Conservation (phyloP, 2,113 vertebrate genomes). For the Osmerus mordax region DNA sequence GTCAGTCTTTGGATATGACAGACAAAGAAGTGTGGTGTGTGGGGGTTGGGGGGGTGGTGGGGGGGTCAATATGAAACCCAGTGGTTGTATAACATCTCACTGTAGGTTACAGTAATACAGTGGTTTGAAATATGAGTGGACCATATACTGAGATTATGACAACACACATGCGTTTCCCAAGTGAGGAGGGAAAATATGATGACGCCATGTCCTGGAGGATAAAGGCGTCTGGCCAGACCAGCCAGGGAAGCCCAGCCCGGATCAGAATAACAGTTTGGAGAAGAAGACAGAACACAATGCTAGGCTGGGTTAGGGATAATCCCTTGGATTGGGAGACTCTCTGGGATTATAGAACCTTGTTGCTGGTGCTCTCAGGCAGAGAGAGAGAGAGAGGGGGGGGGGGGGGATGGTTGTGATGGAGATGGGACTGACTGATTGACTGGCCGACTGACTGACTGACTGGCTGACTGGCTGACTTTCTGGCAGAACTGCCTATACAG, state of each 20-base stretch:
- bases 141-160: too few species aligned
- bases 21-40: background rate
- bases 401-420: constrained; percentile 52
- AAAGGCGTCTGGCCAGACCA: constrained; percentile 43
- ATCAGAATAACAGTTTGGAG: constrained; percentile 42
- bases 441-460: constrained; percentile 2
- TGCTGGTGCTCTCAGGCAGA: constrained; percentile 51
- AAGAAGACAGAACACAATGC: constrained; percentile 37
- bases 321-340: constrained; percentile 68
- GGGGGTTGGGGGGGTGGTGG: too few species aligned
- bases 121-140: too few species aligned
- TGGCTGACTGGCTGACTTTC: background rate
- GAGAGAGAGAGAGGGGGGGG: constrained; percentile 9
- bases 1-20: constrained; percentile 8
- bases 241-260: background rate
- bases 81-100: too few species aligned
- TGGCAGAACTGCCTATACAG: background rate
- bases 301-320: constrained; percentile 58
- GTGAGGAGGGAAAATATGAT: constrained; percentile 12
- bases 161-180: background rate
- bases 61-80: too few species aligned
- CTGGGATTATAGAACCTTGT: constrained; percentile 56
- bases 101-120: too few species aligned
- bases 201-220: constrained; percentile 31
- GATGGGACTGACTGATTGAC: background rate